Base-by-base conservation (phyloP, 2,113 vertebrate species). In the Phrynosoma platyrhinos region DNA sequence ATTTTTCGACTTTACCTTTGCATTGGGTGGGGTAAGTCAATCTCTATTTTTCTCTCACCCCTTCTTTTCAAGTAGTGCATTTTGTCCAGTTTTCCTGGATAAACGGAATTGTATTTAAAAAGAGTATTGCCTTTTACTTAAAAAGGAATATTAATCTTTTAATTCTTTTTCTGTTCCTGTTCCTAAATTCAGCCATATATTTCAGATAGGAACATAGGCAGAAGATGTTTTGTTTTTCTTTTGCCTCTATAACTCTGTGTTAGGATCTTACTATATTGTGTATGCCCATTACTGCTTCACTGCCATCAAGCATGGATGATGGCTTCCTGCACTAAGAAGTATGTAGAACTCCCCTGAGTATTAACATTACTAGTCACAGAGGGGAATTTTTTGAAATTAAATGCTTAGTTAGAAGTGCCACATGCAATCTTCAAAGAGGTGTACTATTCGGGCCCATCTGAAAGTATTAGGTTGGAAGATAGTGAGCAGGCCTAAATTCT, bases 1-100 rank as follows among this genome's bases (percentile, higher is more conserved):
- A 95, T 98, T 96, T 99, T 99, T 96, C 96, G 96, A 78, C 96
- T 98, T 71, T 99, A 99, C 79, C 95, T 99, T 93, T 97, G 96
- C 94, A 97, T 99, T 77, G 98, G 98, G 90, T 99, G 99, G 99
- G 99, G 99, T 99, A 95, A 98, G 98, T 91, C 72, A 53, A 0
- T 58, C 82, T 90, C 72, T 23, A 3, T 25, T 36, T 32, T 0
- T 0, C 77, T n/a, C 23, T 20, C 79, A 2, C 23, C 30, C n/a
- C 20, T 52, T 7, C 25, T 75, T 52, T 83, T 12, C 78, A 84
- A 72, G 0, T 0, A 52, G 58, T 23, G 4, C 10, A 27, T 84
- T 71, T 62, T 66, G 62, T 25, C 78, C 32, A 69, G 7, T 89
- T 30, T 68, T 58, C n/a, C 47, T 40, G 64, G 25, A 58, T 2